Evolutionary conservation across 2,888 invertebrate genomes (phyloP), one percentile per base, ranked within the genome.

Genomic region (Cenopis cana): DNA sequence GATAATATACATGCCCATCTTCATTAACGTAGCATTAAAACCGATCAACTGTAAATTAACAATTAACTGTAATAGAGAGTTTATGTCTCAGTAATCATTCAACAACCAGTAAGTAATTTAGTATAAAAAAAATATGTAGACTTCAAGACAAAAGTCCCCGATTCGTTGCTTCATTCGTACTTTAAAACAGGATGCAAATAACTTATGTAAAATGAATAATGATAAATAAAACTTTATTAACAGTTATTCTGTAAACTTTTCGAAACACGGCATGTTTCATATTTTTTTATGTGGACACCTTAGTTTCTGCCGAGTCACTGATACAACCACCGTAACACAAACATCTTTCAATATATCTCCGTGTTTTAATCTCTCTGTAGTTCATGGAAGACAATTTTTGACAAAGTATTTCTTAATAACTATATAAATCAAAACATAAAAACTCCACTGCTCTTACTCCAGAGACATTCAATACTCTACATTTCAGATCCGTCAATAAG

Each of bases 401-500:
- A 14, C 9, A 24, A 5, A 29, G n/a, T 29, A 8, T 36, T 36
- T 56, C n/a, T 56, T 57, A 17, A 57, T 36, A 57, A 57, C 33
- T 38, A 38, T 38, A 38, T 56, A 20, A 55, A 17, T 55, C 41
- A 20, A 54, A 46, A 46, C 65, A 65, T 24, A 46, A 46, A 55
- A 11, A 33, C 33, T 33, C 41, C 12, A 33, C 33, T 69, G 41
- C 20, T 33, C 49, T 0, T 69, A 54, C 20, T 33, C 49, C 0
- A 52, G 24, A 38, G 20, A 50, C 29, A 14, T 55, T 17, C 29
- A 41, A 50, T 24, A 54, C 38, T 46, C 54, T 46, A 69, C 50
- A 64, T 64, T 61, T 69, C 69, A 69, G 69, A 69, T 69, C 64
- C 50, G 52, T 36, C n/a, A 36, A 57, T 69, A 50, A 69, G 69